Base-by-base conservation (phyloP, 1,140 invertebrate species). In the Papilio aristodemus region DNA sequence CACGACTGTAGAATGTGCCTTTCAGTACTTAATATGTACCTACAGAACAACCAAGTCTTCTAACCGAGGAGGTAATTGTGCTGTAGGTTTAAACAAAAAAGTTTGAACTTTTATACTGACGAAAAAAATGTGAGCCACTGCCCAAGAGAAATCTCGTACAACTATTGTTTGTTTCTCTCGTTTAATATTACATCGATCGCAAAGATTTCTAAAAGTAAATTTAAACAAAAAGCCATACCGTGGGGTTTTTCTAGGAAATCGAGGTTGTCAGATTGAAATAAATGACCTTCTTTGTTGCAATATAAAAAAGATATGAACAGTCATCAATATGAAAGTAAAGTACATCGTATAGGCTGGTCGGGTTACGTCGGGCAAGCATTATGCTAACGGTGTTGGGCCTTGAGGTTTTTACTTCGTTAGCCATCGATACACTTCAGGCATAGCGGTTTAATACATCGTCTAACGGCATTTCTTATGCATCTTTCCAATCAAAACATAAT, bases 321-420 rank as follows among this genome's bases (percentile, higher is more conserved):
- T 25, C 19, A 54, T 54, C 22, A 54, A 0, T 54, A 11, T 54
- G 13, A 41, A 19, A 37, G 17, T 62, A 13, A 27, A 8, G 10
- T 57, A 25, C 11, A 43, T 39, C 38, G 38, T 41, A 10, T 43
- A 43, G 60, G 38, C 37, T 71, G 67, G 71, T 69, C 72, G 63
- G 72, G 72, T 80, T 77, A 76, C 73, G 73, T 76, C 71, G 70
- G 70, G 70, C 71, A 75, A 71, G 69, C 58, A 76, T 71, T 71
- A 71, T 63, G 58, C 59, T 81, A 83, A 80, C 80, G 81, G 81
- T 76, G 78, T 60, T 41, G 50, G 59, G 32, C 70, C 19, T n/a
- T 58, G 43, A 59, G 69, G 71, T 73, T 77, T 73, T 77, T 77
- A 60, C 71, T 73, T 72, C 67, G 70, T 75, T 71, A 74, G 64